Evolutionary conservation across 2,888 invertebrate species (phyloP).

Genomic region (Buathra laborator): DNA sequence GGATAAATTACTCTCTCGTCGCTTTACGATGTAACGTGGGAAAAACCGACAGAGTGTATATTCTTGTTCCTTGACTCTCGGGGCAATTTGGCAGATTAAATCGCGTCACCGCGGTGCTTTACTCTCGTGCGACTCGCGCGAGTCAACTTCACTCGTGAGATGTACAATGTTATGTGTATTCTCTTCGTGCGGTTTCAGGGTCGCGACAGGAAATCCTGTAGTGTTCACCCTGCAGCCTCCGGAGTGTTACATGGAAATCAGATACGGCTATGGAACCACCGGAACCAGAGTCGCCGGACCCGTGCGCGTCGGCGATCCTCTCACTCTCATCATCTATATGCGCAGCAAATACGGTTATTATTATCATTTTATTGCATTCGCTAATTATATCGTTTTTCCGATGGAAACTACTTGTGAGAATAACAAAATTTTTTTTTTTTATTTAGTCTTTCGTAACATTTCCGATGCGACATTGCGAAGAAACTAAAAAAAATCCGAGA

Average conservation of each 20-base stretch:
- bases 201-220: slow-evolving; percentile 97
- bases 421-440: neutral
- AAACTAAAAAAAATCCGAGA: neutral
- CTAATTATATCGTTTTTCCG: no score
- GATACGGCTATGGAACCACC: slow-evolving; percentile 95
- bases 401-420: no score
- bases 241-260: slow-evolving; percentile 98
- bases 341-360: slow-evolving; percentile 95
- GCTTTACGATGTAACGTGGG: slow-evolving; percentile 42
- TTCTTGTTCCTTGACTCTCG: slow-evolving; percentile 2
- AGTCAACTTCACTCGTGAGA: slow-evolving; percentile 6
- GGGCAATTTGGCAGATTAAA: slow-evolving; percentile 53
- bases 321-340: slow-evolving; percentile 97
- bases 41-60: slow-evolving; percentile 16
- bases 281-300: slow-evolving; percentile 95
- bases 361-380: neutral
- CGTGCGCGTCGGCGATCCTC: slow-evolving; percentile 96
- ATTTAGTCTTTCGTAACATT: neutral
- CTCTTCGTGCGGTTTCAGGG: slow-evolving; percentile 87
- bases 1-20: slow-evolving; percentile 9
- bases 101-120: slow-evolving; percentile 39
- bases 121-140: slow-evolving; percentile 22
- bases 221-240: slow-evolving; percentile 97
- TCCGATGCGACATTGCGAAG: slow-evolving; percentile 40
- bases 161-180: slow-evolving; percentile 4